Conservation (phyloP, 2,113 vertebrate genomes). For the Pogonocichla stellata region DNA sequence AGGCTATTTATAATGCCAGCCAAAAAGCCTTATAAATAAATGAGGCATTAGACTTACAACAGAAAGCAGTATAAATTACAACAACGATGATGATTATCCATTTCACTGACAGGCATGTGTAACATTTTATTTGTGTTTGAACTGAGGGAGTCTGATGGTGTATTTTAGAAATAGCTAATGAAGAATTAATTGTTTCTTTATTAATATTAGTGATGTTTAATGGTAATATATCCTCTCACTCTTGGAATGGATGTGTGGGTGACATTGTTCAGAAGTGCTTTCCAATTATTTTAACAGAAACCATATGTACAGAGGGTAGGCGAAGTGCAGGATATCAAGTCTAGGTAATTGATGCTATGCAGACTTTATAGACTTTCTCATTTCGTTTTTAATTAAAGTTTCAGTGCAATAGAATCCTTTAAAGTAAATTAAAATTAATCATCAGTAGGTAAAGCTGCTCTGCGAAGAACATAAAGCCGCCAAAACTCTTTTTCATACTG, state of each 20-base stretch:
- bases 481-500: constrained; percentile 66
- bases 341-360: constrained; percentile 58
- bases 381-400: constrained; percentile 68
- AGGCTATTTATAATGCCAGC: constrained; percentile 41
- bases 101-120: constrained; percentile 47
- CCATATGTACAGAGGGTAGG: constrained; percentile 63
- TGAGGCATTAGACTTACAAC: constrained; percentile 30
- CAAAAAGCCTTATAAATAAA: constrained; percentile 49
- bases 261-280: constrained; percentile 71
- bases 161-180: constrained; percentile 64
- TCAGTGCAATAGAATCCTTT: constrained; percentile 62
- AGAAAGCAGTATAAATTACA: constrained; percentile 42
- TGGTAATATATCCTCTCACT: constrained; percentile 65
- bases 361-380: constrained; percentile 60
- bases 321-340: constrained; percentile 19
- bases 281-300: constrained; percentile 71
- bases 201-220: constrained; percentile 72
- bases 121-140: constrained; percentile 59
- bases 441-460: constrained; percentile 48
- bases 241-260: constrained; percentile 68
- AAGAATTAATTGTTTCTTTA: constrained; percentile 66
- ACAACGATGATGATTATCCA: constrained; percentile 32
- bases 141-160: constrained; percentile 1
- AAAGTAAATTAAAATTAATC: constrained; percentile 73
- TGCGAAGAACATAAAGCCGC: constrained; percentile 40